A percentile compares a stretch with the other conserved stretches of the same genome.
Conservation (phyloP, 2,888 invertebrate genomes). For the Gortyna flavago region DNA sequence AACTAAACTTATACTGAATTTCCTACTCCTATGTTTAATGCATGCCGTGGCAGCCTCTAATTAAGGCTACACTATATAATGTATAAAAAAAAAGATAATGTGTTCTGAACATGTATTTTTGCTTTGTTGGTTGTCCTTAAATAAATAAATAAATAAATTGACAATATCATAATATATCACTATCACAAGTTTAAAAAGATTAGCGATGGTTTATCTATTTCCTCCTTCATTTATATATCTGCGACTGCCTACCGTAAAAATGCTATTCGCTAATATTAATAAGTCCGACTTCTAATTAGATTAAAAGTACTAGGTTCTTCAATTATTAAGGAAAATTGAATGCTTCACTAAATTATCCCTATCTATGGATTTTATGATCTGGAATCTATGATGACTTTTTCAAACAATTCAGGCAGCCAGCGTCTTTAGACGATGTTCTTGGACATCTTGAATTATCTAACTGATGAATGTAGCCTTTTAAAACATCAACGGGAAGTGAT, state of each 20-base stretch:
- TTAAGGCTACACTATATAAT: not conserved
- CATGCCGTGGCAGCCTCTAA: not conserved
- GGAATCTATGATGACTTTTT: not conserved
- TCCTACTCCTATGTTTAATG: not conserved
- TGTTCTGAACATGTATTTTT: not conserved
- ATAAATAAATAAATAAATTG: not conserved
- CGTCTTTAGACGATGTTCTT: not conserved
- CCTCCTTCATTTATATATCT: slow-evolving; percentile 44
- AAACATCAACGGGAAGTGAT: slow-evolving; percentile 32
- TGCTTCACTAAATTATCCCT: not conserved
- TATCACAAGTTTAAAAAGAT: slow-evolving; percentile 28
- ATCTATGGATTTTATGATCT: not conserved
- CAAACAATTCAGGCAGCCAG: not conserved
- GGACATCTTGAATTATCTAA: not conserved
- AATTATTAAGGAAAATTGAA: slow-evolving; percentile 17
- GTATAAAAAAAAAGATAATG: no score
- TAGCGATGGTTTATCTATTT: slow-evolving; percentile 38
- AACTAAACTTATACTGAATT: no score
- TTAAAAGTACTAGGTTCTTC: slow-evolving; percentile 19
- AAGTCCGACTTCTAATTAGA: slow-evolving; percentile 37
- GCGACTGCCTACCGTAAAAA: slow-evolving; percentile 19
- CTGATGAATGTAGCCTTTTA: not conserved
- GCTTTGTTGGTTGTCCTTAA: not conserved
- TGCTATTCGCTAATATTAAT: slow-evolving; percentile 27
- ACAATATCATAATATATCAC: slow-evolving; percentile 19